These are phyloP conservation scores for Empidonax alnorum DNA, from an alignment of 2,113 vertebrate genomes.

Conservation along the genomic window DNA sequence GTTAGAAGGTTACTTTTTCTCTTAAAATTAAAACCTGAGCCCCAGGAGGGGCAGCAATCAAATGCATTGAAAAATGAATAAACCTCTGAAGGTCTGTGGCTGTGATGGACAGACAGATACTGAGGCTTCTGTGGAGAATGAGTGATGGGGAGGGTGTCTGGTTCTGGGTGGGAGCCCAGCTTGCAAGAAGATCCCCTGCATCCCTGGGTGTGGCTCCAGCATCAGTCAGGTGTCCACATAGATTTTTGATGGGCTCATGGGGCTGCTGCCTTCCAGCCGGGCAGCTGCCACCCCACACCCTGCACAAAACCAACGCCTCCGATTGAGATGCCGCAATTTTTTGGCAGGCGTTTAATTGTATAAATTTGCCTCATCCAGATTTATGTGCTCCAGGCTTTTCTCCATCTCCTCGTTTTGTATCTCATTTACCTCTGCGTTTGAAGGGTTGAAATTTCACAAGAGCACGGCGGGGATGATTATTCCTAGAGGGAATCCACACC, in stretches of 20 bases:
- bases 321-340: slow-evolving; percentile 50
- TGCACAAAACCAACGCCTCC: neutral
- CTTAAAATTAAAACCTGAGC: neutral
- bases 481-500: slow-evolving; percentile 62
- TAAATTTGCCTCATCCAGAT: slow-evolving; percentile 62
- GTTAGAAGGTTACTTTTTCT: neutral
- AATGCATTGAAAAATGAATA: neutral
- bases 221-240: neutral
- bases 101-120: neutral
- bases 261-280: neutral
- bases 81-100: neutral
- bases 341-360: slow-evolving; percentile 47
- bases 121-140: neutral
- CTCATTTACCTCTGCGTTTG: slow-evolving; percentile 49
- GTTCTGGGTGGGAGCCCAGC: neutral
- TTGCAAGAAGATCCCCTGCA: neutral
- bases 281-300: slow-evolving; percentile 45
- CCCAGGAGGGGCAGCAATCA: neutral
- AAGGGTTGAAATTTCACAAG: slow-evolving; percentile 54
- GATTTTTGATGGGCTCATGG: neutral
- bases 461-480: slow-evolving; percentile 29
- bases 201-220: neutral
- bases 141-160: accelerated
- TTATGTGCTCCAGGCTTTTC: slow-evolving; percentile 53
- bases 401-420: slow-evolving; percentile 42